phyloP scores from a whole-genome alignment of 2,797 vertebrate genomes.

The Natrix natrix region DNA sequence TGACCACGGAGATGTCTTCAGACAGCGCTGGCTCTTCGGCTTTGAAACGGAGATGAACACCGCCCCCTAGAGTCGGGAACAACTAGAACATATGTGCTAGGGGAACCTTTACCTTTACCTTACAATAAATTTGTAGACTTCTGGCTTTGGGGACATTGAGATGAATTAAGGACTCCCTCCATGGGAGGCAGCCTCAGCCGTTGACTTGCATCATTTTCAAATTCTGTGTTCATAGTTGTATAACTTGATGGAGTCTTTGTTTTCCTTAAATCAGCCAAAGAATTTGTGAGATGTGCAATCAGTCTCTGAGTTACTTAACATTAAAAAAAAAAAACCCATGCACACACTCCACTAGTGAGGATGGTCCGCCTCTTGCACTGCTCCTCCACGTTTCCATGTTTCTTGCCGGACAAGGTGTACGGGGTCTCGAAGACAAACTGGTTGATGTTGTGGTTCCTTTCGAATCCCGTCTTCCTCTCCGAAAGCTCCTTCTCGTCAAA shows the following conservation, averaged over 20 bases:
- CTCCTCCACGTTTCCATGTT: conserved; percentile 92
- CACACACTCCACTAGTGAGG: conserved; percentile 81
- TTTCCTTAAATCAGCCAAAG: neutral
- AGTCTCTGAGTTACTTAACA: neutral
- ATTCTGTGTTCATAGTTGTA: neutral
- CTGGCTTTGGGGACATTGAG: neutral
- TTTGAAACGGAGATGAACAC: no score
- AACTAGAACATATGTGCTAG: no score
- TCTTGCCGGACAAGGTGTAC: conserved; percentile 93
- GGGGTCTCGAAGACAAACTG: conserved; percentile 97
- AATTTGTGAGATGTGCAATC: neutral
- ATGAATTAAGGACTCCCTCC: neutral
- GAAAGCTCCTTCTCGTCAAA: conserved; percentile 91
- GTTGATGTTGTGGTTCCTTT: conserved; percentile 92
- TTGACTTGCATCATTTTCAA: neutral
- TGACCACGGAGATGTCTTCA: no score
- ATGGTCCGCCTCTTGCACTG: conserved; percentile 92
- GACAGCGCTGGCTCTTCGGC: no score
- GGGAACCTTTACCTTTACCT: no score
- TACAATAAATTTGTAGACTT: neutral
- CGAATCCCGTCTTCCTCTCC: conserved; percentile 90
- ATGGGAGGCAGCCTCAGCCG: neutral
- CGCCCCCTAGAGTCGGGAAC: no score
- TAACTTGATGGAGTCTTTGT: neutral
- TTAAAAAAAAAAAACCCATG: neutral